Base-by-base conservation (phyloP, 2,888 invertebrate species). In the Anagyrus pseudococci region DNA sequence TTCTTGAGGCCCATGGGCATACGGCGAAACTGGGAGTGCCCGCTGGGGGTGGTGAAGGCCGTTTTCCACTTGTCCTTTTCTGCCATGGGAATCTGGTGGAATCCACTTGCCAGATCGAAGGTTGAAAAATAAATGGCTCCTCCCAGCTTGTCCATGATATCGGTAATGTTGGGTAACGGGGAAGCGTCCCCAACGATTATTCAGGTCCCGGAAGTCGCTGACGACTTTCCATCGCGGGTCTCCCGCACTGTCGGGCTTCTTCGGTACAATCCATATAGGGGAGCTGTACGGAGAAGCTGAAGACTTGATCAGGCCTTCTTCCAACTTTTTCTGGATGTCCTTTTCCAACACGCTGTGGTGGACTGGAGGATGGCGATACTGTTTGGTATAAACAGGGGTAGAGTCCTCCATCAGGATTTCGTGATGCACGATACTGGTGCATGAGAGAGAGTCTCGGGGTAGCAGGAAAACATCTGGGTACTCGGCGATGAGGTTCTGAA, bases 251-350 rank as follows among this genome's bases (percentile, higher is more conserved):
- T 67, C 66, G 3, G 74, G 69, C 56, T 75, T 75, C 66, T 79
- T 80, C 15, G 68, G 68, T 2, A 77, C 76, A 1, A 81, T 47
- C 0, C 77, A 73, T 3, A 79, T 68, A 0, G 77, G 78, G 10
- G 8, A 37, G 15, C 15, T 37, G 8, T 37, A 8, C 15, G 8
- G 33, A 13, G 3, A 37, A 4, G 33, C 10, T 37, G 8, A 37
- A 8, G 33, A 15, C 8, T 4, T 8, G 33, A 37, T 37, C 2
- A 37, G 10, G 10, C 33, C 8, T 13, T 37, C 33, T 2, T 4
- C 3, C 10, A 37, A 15, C 29, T 37, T 37, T 37, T 37, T 37
- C 4, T 54, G 26, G 7, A 43, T 10, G 15, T 54, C 43, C 4
- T 10, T 43, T 20, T 54, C 53, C 1, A 43, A 15, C 13, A 43